Conservation (phyloP, 2,113 vertebrate species). For the Myotis brandtii region DNA sequence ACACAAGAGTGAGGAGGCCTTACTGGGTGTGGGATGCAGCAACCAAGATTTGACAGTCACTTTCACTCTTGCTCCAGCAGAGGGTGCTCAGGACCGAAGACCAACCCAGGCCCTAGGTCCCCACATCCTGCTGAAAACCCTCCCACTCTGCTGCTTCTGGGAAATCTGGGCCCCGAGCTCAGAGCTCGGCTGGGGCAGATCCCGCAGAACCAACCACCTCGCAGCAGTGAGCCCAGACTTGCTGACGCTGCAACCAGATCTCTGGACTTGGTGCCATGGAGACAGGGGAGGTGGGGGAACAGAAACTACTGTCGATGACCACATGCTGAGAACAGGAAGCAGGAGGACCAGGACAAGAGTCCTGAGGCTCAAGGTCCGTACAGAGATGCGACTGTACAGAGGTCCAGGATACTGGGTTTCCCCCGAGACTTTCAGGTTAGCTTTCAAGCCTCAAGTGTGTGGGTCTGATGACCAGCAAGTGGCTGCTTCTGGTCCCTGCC, state of each 20-base stretch:
- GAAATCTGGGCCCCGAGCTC: conserved; percentile 11
- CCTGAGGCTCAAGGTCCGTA: background rate
- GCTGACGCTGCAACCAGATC: conserved; percentile 29
- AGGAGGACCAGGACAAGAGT: conserved; percentile 8
- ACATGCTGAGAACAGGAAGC: conserved; percentile 36
- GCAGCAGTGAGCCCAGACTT: background rate
- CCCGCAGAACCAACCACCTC: conserved; percentile 22
- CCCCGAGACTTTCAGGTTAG: background rate
- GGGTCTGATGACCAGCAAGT: background rate
- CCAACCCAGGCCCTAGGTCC: background rate
- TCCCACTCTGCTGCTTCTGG: conserved; percentile 18
- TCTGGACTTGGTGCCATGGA: background rate
- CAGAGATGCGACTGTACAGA: background rate
- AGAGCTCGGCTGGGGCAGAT: background rate
- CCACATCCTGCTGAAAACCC: conserved; percentile 25
- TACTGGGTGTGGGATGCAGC: background rate
- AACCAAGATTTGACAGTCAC: conserved; percentile 6
- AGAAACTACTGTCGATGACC: conserved; percentile 50
- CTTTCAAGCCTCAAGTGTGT: background rate
- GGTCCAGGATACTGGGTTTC: background rate
- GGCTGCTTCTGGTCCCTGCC: background rate
- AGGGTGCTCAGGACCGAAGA: conserved; percentile 59
- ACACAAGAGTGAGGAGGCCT: background rate
- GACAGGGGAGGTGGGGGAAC: background rate
- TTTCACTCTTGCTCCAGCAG: conserved; percentile 43